Evolutionary conservation across 1,140 invertebrate species (phyloP).

Genomic region (Anastrepha obliqua): DNA sequence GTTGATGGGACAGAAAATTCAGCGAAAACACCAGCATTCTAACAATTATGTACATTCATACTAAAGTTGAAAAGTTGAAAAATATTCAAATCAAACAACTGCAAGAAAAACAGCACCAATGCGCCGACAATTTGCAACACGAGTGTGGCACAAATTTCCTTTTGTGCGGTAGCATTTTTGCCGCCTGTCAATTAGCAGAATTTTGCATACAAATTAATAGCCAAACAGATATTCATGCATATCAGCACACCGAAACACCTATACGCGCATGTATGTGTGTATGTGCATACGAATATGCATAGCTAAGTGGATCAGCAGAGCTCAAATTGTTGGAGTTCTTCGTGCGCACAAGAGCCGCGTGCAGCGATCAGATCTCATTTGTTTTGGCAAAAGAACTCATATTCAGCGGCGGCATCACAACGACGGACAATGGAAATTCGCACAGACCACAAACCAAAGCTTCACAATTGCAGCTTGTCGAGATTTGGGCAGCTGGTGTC

Average conservation of each 20-base stretch:
- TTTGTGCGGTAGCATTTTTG: background rate
- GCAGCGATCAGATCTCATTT: constrained; percentile 20
- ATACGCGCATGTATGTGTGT: background rate
- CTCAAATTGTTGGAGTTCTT: background rate
- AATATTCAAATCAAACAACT: background rate
- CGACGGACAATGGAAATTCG: background rate
- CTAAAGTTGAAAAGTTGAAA: no score
- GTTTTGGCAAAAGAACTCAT: constrained; percentile 26
- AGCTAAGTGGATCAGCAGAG: background rate
- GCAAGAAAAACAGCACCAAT: background rate
- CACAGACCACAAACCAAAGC: background rate
- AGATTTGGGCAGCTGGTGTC: background rate
- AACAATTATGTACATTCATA: background rate
- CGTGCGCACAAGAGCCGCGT: background rate
- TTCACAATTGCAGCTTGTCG: background rate
- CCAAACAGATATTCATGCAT: background rate
- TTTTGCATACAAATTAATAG: background rate
- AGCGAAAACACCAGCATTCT: background rate
- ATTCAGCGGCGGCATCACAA: background rate
- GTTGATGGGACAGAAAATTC: background rate
- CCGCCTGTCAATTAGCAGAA: constrained; percentile 6
- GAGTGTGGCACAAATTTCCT: background rate
- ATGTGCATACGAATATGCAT: no score
- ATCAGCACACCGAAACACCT: background rate
- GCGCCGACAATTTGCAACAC: background rate